Evolutionary conservation across 1,140 invertebrate genomes (phyloP).

Genomic region (Aphelinus certus): DNA sequence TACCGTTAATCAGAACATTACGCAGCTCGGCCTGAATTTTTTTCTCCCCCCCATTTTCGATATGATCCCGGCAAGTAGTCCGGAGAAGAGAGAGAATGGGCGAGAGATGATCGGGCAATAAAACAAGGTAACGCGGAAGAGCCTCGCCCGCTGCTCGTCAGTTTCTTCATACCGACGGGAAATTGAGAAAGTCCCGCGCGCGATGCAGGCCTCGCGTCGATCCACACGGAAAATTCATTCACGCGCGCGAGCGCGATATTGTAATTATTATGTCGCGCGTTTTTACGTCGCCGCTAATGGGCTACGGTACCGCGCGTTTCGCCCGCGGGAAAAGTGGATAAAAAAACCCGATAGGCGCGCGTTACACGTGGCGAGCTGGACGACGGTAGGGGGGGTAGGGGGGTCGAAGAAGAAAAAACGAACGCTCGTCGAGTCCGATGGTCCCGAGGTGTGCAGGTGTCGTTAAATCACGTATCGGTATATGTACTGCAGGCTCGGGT

Average conservation of each 20-base stretch:
- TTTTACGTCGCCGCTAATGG: conserved; percentile 17
- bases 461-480: background rate
- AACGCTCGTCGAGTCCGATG: background rate
- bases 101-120: too few relatives aligned
- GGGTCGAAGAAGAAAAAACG: background rate
- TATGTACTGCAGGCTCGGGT: background rate
- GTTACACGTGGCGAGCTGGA: too few relatives aligned
- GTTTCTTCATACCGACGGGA: conserved; percentile 27
- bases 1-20: too few relatives aligned
- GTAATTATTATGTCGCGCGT: conserved; percentile 9
- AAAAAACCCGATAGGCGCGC: too few relatives aligned
- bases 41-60: too few relatives aligned
- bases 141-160: background rate
- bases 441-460: background rate
- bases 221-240: conserved; percentile 24
- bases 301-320: background rate
- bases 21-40: background rate
- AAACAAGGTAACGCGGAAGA: background rate
- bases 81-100: background rate
- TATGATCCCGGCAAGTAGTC: background rate
- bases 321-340: background rate
- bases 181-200: conserved; percentile 24
- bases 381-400: too few relatives aligned
- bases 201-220: background rate
- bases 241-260: conserved; percentile 12